Base-by-base conservation (phyloP, 2,113 vertebrate genomes). In the Clarias macrocephalus region DNA sequence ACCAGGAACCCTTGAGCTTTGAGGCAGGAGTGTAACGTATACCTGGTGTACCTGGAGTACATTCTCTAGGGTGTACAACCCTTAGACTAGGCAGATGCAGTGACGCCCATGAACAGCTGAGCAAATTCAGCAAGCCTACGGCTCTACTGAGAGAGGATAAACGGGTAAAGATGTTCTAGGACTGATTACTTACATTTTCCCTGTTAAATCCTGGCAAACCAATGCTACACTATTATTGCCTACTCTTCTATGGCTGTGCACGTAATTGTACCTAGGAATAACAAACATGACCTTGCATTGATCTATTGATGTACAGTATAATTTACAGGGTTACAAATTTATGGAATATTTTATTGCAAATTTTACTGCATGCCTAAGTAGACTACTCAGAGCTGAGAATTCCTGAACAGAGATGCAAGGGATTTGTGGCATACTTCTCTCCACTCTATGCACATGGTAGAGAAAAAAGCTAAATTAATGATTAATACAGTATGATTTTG, bases 161-260 rank as follows among this genome's bases (percentile, higher is more conserved):
- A 97, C 93, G 96, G 96, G 97, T 97, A 96, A 97, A 97, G 94
- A 94, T 94, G 92, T 92, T 94, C 90, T 83, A 93, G 93, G 93
- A 92, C 96, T 95, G 95, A 96, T 96, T 96, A 96, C 95, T 96
- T 96, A 95, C 95, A 96, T 96, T 95, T 96, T 96, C 93, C 95
- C 92, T 92, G 94, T 92, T 95, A 96, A 96, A 96, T 94, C 95
- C 94, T 95, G 94, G 92, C 91, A 91, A 93, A 92, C 93, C 93
- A 85, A 87, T 76, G 88, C n/a, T 84, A 85, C 21, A 57, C 76
- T 62, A 66, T 30, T 79, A 66, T 76, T 76, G 66, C 76, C 42
- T 68, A 75, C 57, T 82, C 81, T 66, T 76, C 63, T 86, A n/a
- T 85, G 62, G 72, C 18, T 72, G 42, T 68, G n/a, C 30, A 3